Base-by-base conservation (phyloP, 2,797 vertebrate genomes). In the Chloroceryle amazona region DNA sequence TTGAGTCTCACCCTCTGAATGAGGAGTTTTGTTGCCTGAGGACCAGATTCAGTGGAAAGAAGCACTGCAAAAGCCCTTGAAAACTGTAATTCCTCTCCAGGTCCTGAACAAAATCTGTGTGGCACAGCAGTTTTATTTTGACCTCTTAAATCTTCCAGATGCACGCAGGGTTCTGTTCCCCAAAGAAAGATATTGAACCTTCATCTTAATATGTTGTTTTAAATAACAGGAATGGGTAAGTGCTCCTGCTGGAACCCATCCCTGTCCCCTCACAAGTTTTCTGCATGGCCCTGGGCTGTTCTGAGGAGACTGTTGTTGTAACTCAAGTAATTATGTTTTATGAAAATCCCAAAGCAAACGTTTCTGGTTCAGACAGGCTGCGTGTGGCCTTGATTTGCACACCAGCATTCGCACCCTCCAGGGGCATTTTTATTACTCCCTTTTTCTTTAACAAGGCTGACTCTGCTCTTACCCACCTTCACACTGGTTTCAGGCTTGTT, bases 11-110 rank as follows among this genome's bases (percentile, higher is more conserved):
- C 84, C 33, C 18, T 66, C 61, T 78, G 65, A 96, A 78, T 81
- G 89, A 70, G 51, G 88, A 93, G 39, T 66, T 89, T 58, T 93
- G 75, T 87, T 91, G 94, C 94, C 79, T 82, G 75, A 90, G 86
- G 91, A 89, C 23, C 62, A 89, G 55, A 41, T 71, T 84, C 73
- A 65, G 41, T 37, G 41, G 62, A 89, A 89, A 62, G 66, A n/a
- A 87, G 23, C 37, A 61, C 46, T 92, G 49, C 70, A 90, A 78
- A 94, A 94, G 62, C 62, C n/a, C 76, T 86, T 78, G 31, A 78
- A 96, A 89, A 44, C 22, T 25, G 5, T 49, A 67, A 93, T 81
- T 84, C 82, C 70, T 89, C 89, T 35, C 47, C 85, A 93, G 75
- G 19, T 73, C 66, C 58, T 75, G 65, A 41, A 72, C 62, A 79